Base-by-base conservation (phyloP, 2,113 vertebrate species). In the Psittacula cyanocephala region DNA sequence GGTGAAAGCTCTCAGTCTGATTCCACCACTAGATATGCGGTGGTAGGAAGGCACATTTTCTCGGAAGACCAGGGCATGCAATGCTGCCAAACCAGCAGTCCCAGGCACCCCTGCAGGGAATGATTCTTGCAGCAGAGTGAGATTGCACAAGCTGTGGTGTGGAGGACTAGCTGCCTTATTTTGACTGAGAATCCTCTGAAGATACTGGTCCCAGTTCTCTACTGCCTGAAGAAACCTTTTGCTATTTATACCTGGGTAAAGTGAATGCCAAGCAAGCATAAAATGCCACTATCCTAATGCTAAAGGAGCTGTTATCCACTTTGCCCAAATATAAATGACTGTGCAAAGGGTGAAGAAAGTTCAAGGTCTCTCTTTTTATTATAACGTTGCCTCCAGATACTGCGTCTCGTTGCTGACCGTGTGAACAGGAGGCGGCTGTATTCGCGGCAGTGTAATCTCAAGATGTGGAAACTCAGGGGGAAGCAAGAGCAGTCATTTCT, bases 361-460 rank as follows among this genome's bases (percentile, higher is more conserved):
- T 96, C 96, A 96, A 95, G 93, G 86, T 93, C 83, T 89, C 62
- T 75, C 83, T 86, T 94, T 94, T 89, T 91, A 59, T 87, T 72
- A 13, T 23, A 63, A 68, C 80, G 35, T 79, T 69, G 80, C 74
- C 78, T 53, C 41, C 57, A 71, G 69, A 55, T 72, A 62, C 64
- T 27, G 55, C 86, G 70, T 79, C 79, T 80, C 13, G 0, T 18
- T 62, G 70, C 71, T 62, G 69, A n/a, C 3, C 7, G 35, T 27
- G 68, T 20, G 82, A 81, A 28, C 50, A 43, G 68, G 41, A 28
- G 23, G 44, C 17, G 43, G 47, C 62, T 60, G 60, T 4, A 16
- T 41, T 75, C 65, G 3, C 2, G 12, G 27, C 37, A 7, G 57
- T 71, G 33, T 69, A 17, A 92, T 62, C 46, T 88, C 57, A 41